Conservation (phyloP, 2,797 vertebrate genomes). For the Rhabdomys pumilio region DNA sequence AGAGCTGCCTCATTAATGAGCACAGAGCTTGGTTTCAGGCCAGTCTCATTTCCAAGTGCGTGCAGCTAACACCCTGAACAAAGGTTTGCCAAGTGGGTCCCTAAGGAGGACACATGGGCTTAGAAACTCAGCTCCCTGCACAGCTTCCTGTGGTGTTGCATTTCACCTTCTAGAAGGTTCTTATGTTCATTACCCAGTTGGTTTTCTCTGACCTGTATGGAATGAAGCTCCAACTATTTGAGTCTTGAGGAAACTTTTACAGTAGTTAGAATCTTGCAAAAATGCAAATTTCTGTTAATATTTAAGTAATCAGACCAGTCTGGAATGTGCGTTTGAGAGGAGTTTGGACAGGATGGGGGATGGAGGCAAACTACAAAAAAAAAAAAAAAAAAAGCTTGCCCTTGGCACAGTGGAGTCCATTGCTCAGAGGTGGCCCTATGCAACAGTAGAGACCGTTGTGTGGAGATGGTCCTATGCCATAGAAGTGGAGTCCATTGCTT, state of each 20-base stretch:
- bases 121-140: background rate
- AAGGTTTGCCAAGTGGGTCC: background rate
- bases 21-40: background rate
- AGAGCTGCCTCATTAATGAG: background rate
- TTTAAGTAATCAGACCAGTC: slow-evolving; percentile 9
- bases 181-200: background rate
- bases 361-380: background rate
- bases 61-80: background rate
- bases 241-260: background rate
- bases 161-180: background rate
- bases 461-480: background rate
- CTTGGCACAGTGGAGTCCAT: background rate
- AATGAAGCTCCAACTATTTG: background rate
- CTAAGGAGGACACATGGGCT: background rate
- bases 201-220: background rate
- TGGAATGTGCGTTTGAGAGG: background rate
- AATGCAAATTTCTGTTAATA: slow-evolving; percentile 45
- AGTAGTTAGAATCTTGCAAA: slow-evolving; percentile 4
- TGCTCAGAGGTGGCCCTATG: background rate
- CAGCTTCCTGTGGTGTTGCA: background rate
- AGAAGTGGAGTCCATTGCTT: background rate
- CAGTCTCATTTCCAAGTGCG: background rate
- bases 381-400: background rate
- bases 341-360: background rate
- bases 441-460: background rate